Evolutionary conservation across 2,797 vertebrate species (phyloP).

Genomic region (Mus spretus): DNA sequence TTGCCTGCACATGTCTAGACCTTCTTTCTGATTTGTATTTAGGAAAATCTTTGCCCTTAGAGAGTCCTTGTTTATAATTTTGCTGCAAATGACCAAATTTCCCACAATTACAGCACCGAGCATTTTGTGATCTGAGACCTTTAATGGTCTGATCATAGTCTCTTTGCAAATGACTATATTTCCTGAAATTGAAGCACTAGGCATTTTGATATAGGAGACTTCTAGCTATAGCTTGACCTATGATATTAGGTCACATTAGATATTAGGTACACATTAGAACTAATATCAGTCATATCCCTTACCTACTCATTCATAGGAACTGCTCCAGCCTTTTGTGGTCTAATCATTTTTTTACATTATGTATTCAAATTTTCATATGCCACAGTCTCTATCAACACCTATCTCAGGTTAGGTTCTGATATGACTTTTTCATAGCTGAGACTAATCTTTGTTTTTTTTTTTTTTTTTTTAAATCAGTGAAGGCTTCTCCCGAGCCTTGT

Average conservation of each 20-base stretch:
- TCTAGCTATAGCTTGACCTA: not conserved
- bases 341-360: not conserved
- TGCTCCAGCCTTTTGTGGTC: not conserved
- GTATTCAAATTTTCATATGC: not conserved
- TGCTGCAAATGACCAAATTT: not conserved
- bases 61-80: not conserved
- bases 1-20: not conserved
- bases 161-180: not conserved
- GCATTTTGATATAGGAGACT: not conserved
- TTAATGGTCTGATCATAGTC: not conserved
- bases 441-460: not conserved
- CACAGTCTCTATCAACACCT: not conserved
- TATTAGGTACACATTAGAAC: not conserved
- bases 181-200: not conserved
- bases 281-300: not conserved
- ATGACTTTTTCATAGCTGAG: not conserved
- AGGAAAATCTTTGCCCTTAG: not conserved
- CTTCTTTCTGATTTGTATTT: not conserved
- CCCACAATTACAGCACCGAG: not conserved
- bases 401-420: not conserved
- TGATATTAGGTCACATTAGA: not conserved
- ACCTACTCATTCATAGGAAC: not conserved
- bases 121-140: not conserved
- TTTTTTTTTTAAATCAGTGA: not conserved
- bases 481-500: not conserved